Evolutionary conservation across 2,113 vertebrate genomes (phyloP), one percentile per base, ranked within the genome.

Genomic region (Dendrocopos noguchii): DNA sequence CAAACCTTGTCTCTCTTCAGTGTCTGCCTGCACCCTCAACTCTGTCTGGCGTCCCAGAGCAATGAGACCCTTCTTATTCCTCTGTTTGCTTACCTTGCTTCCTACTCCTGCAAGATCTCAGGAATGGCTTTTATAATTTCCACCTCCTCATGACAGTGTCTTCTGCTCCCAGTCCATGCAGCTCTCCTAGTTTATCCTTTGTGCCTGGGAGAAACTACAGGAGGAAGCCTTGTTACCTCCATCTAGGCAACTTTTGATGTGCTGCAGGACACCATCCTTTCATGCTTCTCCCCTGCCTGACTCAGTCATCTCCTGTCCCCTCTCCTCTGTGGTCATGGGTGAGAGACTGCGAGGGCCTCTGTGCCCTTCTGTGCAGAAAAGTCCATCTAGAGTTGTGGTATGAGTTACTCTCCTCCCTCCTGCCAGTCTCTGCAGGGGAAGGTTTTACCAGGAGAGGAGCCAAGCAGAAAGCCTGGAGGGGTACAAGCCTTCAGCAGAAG

Each of bases 41-140:
- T 74, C 59, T 1, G 0, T 15, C 36, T 84, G 22, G 42, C 57
- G n/a, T 46, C 18, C 44, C 29, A 44, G 14, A 50, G 25, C 53
- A 87, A 5, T n/a, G 57, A 7, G 57, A 75, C 31, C 9, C 27
- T 79, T 80, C 63, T 13, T 82, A 15, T 28, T 83, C 25, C 29
- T 61, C 10, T 63, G 12, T 20, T 84, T 78, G 16, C 33, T 76
- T 72, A 42, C 21, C 21, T 42, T 22, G 57, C 55, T 81, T 57
- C 25, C 6, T 0, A 0, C 27, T 21, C 39, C 46, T 53, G 18
- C 34, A 73, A 50, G n/a, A 17, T 55, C 31, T 66, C 21, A 22
- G 42, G 25, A 79, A 46, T 4, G 6, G 8, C 27, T 87, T 85
- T 65, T 60, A 16, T 34, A 19, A 70, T 66, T 75, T 66, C 66